Conservation (phyloP, 1,140 invertebrate genomes). For the Gonioctena quinquepunctata region DNA sequence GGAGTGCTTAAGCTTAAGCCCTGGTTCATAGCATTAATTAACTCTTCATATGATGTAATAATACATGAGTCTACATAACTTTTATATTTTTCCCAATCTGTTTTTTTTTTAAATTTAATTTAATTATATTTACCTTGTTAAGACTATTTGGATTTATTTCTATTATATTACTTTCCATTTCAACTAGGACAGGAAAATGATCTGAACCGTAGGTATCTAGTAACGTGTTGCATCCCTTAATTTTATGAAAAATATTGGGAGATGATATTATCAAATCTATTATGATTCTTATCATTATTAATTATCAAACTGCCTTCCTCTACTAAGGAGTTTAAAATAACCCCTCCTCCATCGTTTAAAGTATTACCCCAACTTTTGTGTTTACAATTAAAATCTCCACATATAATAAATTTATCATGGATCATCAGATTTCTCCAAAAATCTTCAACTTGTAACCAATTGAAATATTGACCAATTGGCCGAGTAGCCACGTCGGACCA, state of each 20-base stretch:
- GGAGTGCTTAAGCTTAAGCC: too few relatives aligned
- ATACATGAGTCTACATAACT: too few relatives aligned
- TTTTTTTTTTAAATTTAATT: too few relatives aligned
- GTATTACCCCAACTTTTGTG: background rate
- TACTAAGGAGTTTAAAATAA: background rate
- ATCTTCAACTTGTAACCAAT: too few relatives aligned
- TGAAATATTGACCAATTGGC: too few relatives aligned
- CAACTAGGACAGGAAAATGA: background rate
- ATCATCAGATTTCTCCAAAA: background rate
- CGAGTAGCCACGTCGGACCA: too few relatives aligned
- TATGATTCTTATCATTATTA: background rate
- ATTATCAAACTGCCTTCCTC: background rate
- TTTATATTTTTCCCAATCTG: too few relatives aligned
- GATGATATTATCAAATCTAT: background rate
- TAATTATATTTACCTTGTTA: too few relatives aligned
- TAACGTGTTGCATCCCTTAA: background rate
- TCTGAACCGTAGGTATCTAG: background rate
- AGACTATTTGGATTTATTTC: too few relatives aligned
- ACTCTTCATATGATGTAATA: too few relatives aligned
- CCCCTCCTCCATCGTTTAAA: background rate
- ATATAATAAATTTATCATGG: too few relatives aligned
- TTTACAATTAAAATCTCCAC: background rate
- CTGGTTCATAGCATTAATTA: too few relatives aligned
- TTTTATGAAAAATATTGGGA: background rate
- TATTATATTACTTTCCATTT: background rate